Conservation (phyloP, 2,888 invertebrate species). For the Calameuta idolon region DNA sequence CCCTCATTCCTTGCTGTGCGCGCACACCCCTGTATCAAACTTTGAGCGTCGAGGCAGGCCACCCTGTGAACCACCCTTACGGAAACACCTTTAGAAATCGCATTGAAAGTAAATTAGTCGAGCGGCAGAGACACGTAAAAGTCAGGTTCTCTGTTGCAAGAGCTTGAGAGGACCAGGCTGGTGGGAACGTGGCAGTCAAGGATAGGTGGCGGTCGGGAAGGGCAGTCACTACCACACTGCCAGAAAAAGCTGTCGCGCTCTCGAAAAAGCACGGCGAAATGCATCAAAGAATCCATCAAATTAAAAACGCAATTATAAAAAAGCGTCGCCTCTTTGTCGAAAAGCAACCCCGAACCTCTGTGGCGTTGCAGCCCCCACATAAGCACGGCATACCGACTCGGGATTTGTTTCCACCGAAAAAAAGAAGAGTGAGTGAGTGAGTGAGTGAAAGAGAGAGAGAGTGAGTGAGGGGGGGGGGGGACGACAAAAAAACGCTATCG, state of each 20-base stretch:
- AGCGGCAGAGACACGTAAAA: slow-evolving; percentile 9
- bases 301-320: slow-evolving; percentile 66
- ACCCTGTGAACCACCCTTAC: slow-evolving; percentile 26
- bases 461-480: neutral
- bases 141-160: slow-evolving; percentile 4
- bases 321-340: slow-evolving; percentile 59
- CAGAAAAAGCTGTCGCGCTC: slow-evolving; percentile 38
- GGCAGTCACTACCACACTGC: slow-evolving; percentile 19
- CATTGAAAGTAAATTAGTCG: slow-evolving; percentile 53
- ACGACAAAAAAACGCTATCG: slow-evolving; percentile 50
- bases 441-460: too few relatives aligned
- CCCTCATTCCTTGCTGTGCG: neutral
- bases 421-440: neutral
- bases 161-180: slow-evolving; percentile 3
- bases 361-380: slow-evolving; percentile 17
- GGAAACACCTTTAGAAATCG: slow-evolving; percentile 34
- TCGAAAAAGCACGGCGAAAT: slow-evolving; percentile 44
- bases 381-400: neutral
- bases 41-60: neutral
- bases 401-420: slow-evolving; percentile 1
- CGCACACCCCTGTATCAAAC: neutral
- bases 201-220: neutral
- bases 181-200: neutral
- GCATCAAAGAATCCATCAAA: slow-evolving; percentile 64
- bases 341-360: slow-evolving; percentile 42